phyloP scores from a whole-genome alignment of 1,140 invertebrate genomes.

The Pristionchus pacificus region DNA sequence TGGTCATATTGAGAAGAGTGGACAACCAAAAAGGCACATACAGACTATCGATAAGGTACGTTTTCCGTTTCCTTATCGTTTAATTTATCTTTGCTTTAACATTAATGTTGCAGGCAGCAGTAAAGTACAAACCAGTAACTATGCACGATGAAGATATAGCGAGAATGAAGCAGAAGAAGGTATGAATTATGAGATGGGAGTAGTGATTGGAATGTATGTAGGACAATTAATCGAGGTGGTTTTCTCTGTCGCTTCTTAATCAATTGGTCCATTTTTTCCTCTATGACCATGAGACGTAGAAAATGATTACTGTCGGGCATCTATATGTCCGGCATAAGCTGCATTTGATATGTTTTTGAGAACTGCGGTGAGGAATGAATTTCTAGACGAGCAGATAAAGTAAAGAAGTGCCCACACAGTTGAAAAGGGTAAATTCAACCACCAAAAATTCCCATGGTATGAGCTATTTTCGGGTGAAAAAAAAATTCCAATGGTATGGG shows the following conservation, averaged over 20 bases:
- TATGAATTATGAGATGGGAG: no score
- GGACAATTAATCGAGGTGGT: background rate
- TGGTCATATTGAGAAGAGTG: constrained; percentile 34
- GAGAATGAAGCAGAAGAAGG: constrained; percentile 56
- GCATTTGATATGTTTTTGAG: no score
- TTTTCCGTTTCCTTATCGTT: constrained; percentile 47
- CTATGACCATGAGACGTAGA: no score
- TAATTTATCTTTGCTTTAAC: constrained; percentile 41
- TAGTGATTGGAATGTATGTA: background rate
- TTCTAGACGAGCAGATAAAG: no score
- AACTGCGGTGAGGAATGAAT: no score
- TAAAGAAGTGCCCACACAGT: no score
- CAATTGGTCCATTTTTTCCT: no score
- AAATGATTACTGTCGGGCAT: background rate
- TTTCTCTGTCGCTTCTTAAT: background rate
- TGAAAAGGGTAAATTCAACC: no score
- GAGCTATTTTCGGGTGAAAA: no score
- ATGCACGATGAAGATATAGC: constrained; percentile 55
- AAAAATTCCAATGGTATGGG: no score
- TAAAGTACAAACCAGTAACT: constrained; percentile 58
- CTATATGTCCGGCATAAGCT: no score
- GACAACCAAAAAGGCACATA: constrained; percentile 41
- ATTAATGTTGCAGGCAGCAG: constrained; percentile 52
- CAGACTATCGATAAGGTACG: constrained; percentile 18
- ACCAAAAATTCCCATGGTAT: no score